Base-by-base conservation (phyloP, 1,140 invertebrate species). In the Sitodiplosis mosellana region DNA sequence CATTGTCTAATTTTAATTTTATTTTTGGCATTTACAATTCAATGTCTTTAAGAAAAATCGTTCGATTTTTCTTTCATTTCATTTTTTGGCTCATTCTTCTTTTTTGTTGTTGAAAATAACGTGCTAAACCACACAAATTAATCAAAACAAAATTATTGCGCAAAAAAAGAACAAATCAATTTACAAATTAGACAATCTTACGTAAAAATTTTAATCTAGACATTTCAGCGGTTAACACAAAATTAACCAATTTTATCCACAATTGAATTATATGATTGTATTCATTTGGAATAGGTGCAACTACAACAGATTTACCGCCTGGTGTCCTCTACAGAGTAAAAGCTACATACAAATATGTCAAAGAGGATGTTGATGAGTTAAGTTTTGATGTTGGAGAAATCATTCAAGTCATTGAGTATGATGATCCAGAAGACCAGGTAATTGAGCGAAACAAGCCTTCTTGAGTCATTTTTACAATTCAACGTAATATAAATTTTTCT, bases 381-480 rank as follows among this genome's bases (percentile, higher is more conserved):
- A 82, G 80, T 36, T 97, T 98, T 65, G 93, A 96, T 55, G 84
- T 91, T 43, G 91, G 91, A 18, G 92, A 97, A 66, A 78, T 85
- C 46, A 94, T 98, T 60, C 77, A 81, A 58, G 93, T 98, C 42
- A 76, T 97, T 37, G 83, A 92, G 63, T 95, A 91, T 65, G 90
- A 96, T 53, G 89, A 96, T 73, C 88, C 89, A 8, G 92, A 97
- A 60, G 91, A 97, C 69, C 90, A 96, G 82, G 92, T 88, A 66
- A 38, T 38, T 14, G 12, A 38, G 14, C 17, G 5, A 38, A 14
- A 15, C 18, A 4, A 20, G 11, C 4, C 3, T 6, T 45, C 12
- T 21, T 6, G 14, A 15, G 10, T 27, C 27, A 27, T 5, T 27
- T 27, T 27, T 27, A n/a, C n/a, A n/a, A n/a, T n/a, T n/a, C n/a